Evolutionary conservation across 2,113 vertebrate genomes (phyloP), one percentile per base, ranked within the genome.

Genomic region (Malaclemys terrapin): DNA sequence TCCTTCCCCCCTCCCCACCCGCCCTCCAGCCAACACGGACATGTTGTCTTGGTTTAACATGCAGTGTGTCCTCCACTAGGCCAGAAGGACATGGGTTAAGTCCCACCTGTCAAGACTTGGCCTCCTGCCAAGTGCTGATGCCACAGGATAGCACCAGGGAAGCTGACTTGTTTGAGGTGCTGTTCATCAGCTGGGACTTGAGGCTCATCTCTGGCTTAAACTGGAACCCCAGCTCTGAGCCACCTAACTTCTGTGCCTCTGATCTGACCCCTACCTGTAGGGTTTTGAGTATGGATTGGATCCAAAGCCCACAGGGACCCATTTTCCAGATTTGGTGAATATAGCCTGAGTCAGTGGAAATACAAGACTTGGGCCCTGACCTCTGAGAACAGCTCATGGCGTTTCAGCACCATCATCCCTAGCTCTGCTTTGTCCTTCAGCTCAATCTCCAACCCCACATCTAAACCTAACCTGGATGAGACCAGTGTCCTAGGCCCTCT

Each of bases 1-100:
- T 45, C 45, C 45, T 45, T 5, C 42, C 1, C 3, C 1, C 5
- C 78, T 31, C 2, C 1, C 0, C 0, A 9, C 2, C 14, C 35
- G 42, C 42, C 1, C 52, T 20, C 11, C 0, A 2, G 38, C 56
- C 25, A 10, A 45, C 0, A 0, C 31, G 53, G 49, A 4, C 0
- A 45, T 45, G 45, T 45, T 45, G 9, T 38, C 10, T 42, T 75
- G 72, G 20, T 75, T 25, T 10, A 24, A 5, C 4, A 3, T 75
- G 22, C 20, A 75, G 72, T 4, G 4, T 20, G 35, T 38, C 65
- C 17, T 72, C 31, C 62, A 16, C 31, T 17, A 35, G 29, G 29
- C 65, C n/a, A 38, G 19, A 42, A 75, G 72, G 72, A 24, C 38
- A 24, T 24, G 38, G 72, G 72, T 22, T 42, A 10, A 10, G 10